phyloP scores from a whole-genome alignment of 2,113 vertebrate species.

The Erythrolamprus reginae region DNA sequence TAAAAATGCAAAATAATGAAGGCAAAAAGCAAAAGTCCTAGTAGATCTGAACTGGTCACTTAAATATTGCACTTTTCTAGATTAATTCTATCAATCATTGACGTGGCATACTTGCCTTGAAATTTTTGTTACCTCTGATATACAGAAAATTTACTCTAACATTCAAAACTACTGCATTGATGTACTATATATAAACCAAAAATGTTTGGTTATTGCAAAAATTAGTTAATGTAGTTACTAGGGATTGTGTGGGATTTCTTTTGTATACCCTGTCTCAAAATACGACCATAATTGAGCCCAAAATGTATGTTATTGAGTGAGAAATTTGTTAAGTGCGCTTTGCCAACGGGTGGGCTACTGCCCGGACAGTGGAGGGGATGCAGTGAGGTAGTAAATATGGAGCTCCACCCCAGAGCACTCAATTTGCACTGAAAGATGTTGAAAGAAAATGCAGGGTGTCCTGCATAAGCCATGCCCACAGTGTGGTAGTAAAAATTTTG shows the following conservation, averaged over 20 bases:
- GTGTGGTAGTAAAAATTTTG: no score
- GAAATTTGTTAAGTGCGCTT: no score
- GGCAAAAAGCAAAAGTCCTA: neutral
- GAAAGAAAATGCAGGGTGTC: no score
- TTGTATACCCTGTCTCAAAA: no score
- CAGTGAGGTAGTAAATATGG: no score
- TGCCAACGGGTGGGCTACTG: no score
- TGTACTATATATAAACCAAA: neutral
- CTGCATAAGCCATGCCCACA: no score
- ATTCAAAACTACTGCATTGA: neutral
- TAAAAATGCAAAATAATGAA: neutral
- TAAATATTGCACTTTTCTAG: neutral
- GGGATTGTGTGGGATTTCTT: neutral
- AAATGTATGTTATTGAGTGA: no score
- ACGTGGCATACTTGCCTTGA: neutral
- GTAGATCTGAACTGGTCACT: neutral
- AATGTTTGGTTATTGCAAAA: neutral
- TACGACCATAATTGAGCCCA: no score
- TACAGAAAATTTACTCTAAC: neutral
- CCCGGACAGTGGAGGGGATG: no score
- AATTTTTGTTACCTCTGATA: neutral
- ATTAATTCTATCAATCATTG: neutral
- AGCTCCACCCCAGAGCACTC: no score
- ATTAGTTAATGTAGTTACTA: neutral
- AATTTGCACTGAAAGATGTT: no score